Evolutionary conservation across 37 sponge, comb jelly and placozoan species (phyloP), one percentile per base, ranked within the genome.

Genomic region (Bolinopsis microptera): DNA sequence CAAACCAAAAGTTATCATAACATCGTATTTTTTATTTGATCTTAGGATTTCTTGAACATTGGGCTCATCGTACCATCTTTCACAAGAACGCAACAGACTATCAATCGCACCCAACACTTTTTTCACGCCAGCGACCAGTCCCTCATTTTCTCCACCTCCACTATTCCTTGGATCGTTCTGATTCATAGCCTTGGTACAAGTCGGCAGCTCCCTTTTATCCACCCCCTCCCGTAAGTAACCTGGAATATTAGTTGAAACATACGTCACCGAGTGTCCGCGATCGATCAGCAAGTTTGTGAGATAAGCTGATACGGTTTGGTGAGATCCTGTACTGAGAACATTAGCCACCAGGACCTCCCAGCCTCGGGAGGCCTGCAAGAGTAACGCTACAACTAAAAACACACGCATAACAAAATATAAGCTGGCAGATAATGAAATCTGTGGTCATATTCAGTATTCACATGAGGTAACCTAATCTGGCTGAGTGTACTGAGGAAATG

Each of bases 201-300:
- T 32, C 18, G 80, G 80, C 40, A 86, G n/a, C n/a, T 86, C 90
- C 61, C 25, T 40, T 1, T 38, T 39, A 0, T 3, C 28, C 1
- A 86, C 48, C 0, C 35, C 28, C 5, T 28, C 36, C 3, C 24
- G 61, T n/a, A 86, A 48, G 61, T 40, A 13, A n/a, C 25, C 21
- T 18, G 90, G 90, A 8, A 86, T 1, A 30, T 86, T 86, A 48
- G 90, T 86, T 0, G 90, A 86, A n/a, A 86, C 21, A 34, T 86
- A 86, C 3, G 90, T 86, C 0, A 86, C 90, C 3, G 24, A 18
- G 90, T 86, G 90, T n/a, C 90, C 90, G 0, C 39, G 41, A 0
- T 41, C 30, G 0, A 23, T 1, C 27, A 86, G 90, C 41, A 86
- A 28, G 31, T 86, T 86, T 3, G 90, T 9, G 13, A 86, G n/a